Evolutionary conservation across 92 coral and sea anemone genomes (phyloP).

Genomic region (Muricea muricata): DNA sequence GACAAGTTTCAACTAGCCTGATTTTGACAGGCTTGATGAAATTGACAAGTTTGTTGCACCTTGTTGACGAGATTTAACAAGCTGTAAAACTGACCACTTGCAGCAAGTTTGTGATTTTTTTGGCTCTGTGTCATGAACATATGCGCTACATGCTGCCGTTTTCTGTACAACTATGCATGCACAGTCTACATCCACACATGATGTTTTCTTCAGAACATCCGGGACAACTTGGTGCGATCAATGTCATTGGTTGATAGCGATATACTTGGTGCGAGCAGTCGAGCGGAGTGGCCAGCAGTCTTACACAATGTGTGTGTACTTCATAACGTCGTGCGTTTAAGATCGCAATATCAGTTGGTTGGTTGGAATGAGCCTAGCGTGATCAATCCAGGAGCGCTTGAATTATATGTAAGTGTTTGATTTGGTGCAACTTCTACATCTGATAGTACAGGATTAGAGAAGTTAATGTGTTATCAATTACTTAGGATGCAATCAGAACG

Average conservation of each 20-base stretch:
- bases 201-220: conserved; percentile 70
- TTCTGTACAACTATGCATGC: no score
- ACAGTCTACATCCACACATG: neutral
- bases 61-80: no score
- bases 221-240: conserved; percentile 91
- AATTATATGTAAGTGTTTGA: conserved; percentile 77
- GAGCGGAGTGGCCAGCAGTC: conserved; percentile 95
- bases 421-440: no score
- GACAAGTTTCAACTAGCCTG: no score
- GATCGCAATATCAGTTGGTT: conserved; percentile 75
- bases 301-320: conserved; percentile 93
- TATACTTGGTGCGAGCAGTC: conserved; percentile 77
- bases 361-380: conserved; percentile 90
- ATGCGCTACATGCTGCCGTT: no score
- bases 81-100: no score
- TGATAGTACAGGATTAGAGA: no score
- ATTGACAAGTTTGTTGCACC: no score
- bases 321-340: conserved; percentile 83
- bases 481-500: conserved; percentile 89
- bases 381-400: conserved; percentile 83
- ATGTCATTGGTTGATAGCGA: conserved; percentile 89
- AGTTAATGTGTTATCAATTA: no score
- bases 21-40: no score
- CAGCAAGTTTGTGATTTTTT: no score
- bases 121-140: no score